Evolutionary conservation across 2,888 invertebrate species (phyloP), one percentile per base, ranked within the genome.

Genomic region (Drosophila macrothrix): DNA sequence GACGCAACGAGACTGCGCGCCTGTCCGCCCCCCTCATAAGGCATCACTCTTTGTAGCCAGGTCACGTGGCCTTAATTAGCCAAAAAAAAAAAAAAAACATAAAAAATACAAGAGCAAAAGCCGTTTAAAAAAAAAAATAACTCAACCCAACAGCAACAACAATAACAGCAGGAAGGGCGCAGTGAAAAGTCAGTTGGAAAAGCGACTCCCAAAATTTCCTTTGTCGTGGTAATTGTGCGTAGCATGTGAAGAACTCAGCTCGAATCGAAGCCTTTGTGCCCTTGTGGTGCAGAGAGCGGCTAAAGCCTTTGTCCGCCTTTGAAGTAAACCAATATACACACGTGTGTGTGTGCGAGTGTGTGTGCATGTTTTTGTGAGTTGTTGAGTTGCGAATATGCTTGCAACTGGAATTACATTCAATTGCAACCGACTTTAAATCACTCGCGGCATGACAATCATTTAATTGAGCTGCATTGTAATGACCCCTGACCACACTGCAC

Each of bases 41-140:
- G 54, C 37, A 59, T 50, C 65, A 43, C 22, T 25, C 25, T 77
- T 78, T 63, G 73, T 73, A 70, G 53, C 59, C 79, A 67, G 77
- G 85, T 78, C 84, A 82, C 86, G 88, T 86, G 86, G 82, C 88
- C 86, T 80, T 86, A 86, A 86, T 88, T 85, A 88, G 84, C 70
- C 29, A 41, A 72, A 78, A 78, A 77, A 70, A 62, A 62, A 72
- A 49, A 29, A 16, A 14, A 35, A 35, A 28, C n/a, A 22, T 29
- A 22, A 53, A 12, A 41, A 50, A 65, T 29, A 64, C 2, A 25
- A 46, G 9, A 25, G 25, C 9, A 25, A 25, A 46, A 46, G 25
- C 4, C 46, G 7, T 9, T 46, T 46, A 16, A 46, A 46, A 46
- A 46, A 46, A 46, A 39, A 43, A 46, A 25, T 25, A 46, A 25